These are phyloP conservation scores for Picus viridis DNA, from an alignment of 2,797 vertebrate genomes.

Conservation along the genomic window DNA sequence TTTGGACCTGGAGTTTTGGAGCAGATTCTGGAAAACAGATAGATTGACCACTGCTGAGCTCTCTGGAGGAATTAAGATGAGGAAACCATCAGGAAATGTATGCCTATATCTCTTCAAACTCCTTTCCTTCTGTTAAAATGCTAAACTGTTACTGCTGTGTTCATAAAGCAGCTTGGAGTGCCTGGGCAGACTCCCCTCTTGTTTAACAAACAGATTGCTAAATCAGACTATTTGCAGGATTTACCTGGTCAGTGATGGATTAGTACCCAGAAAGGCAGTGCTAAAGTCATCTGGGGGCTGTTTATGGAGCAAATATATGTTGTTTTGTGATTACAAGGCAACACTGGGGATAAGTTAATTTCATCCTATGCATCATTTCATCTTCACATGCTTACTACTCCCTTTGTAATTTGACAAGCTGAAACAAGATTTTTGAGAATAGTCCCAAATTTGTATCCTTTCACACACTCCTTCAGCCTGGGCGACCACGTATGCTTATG, in stretches of 20 bases:
- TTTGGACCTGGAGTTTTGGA: neutral
- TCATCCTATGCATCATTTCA: neutral
- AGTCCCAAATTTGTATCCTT: fast-evolving
- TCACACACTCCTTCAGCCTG: neutral
- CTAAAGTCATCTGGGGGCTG: neutral
- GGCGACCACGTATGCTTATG: neutral
- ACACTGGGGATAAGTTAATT: neutral
- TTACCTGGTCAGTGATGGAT: neutral
- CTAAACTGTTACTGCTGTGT: neutral
- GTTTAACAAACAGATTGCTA: neutral
- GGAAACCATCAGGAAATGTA: neutral
- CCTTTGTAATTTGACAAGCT: neutral
- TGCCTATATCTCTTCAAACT: neutral
- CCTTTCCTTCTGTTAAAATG: neutral
- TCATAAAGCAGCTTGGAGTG: neutral
- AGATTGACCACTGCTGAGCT: neutral
- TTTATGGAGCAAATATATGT: neutral
- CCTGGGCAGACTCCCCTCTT: neutral
- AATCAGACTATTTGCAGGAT: neutral
- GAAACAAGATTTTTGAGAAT: neutral
- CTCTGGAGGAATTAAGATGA: neutral
- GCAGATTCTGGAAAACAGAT: neutral
- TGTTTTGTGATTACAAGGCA: neutral
- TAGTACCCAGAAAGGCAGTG: neutral
- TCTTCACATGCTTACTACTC: neutral